Evolutionary conservation across 2,113 vertebrate genomes (phyloP), one percentile per base, ranked within the genome.

Genomic region (Barbus barbus): DNA sequence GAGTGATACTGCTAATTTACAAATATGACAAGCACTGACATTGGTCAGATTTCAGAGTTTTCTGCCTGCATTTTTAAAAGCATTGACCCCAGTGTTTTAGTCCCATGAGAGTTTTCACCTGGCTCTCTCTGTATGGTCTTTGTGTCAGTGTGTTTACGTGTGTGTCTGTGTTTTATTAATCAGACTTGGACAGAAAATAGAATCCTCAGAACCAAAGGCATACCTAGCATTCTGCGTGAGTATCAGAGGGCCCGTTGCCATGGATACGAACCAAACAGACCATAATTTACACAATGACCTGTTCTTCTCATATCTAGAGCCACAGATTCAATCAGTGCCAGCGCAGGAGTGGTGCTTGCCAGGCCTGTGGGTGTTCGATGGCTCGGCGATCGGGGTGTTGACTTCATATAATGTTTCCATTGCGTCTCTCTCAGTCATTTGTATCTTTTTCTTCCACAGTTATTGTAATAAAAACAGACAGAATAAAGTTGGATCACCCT

Each of bases 221-320:
- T 81, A 36, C n/a, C 6, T 22, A 76, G 72, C 75, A 67, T 83
- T 83, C 76, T 67, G 77, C 71, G 26, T n/a, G 28, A 61, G 82
- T 56, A 33, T 81, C 61, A n/a, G 56, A n/a, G 56, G 60, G 7
- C 65, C 77, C 4, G 51, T 51, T 61, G 81, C 73, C 31, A 78
- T 86, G 87, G 85, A 84, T 46, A 88, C 65, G 14, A 13, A 61
- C 65, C 81, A 44, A 89, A 87, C 87, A 85, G 65, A 31, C 18
- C 65, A 36, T 83, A 36, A 69, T 86, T 78, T 56, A 69, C 63
- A 65, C 51, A 69, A 41, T 16, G 72, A 51, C 31, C 67, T 33
- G 79, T 78, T 83, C 31, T 80, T 58, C 33, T 84, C 31, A 41
- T 76, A n/a, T 84, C 56, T 69, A n/a, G n/a, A 72, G 81, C 51